Percentiles rank a stretch among this genome's conserved stretches.
Conservation (phyloP, 2,113 vertebrate genomes). For the Nettapus auritus region DNA sequence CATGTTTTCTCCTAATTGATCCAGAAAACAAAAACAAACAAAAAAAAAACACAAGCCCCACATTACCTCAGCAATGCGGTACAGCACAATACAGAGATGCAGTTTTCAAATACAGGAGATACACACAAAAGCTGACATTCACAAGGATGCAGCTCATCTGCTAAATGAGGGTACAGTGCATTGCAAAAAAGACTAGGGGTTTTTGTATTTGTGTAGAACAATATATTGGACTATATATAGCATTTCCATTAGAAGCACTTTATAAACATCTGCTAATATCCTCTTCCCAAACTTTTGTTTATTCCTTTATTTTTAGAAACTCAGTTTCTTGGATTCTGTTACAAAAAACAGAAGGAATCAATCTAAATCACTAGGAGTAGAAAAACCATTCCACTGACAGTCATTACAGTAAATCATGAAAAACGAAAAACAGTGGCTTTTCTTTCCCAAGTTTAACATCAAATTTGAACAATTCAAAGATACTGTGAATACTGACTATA, state of each 20-base stretch:
- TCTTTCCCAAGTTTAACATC: background rate
- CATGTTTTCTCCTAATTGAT: background rate
- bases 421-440: background rate
- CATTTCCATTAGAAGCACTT: background rate
- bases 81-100: background rate
- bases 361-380: background rate
- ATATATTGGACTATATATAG: background rate
- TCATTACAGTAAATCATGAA: background rate
- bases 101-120: background rate
- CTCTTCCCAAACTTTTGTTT: background rate
- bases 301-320: background rate
- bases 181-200: background rate
- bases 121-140: background rate
- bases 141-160: background rate
- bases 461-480: background rate
- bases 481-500: background rate
- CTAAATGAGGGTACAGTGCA: background rate
- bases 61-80: background rate
- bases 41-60: background rate
- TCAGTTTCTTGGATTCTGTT: slow-evolving; percentile 8
- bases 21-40: background rate
- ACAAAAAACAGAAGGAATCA: background rate
- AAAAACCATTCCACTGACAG: background rate
- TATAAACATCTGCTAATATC: background rate
- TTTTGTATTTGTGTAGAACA: background rate